Conservation (phyloP, 2,888 invertebrate species). For the Agrilus mali region DNA sequence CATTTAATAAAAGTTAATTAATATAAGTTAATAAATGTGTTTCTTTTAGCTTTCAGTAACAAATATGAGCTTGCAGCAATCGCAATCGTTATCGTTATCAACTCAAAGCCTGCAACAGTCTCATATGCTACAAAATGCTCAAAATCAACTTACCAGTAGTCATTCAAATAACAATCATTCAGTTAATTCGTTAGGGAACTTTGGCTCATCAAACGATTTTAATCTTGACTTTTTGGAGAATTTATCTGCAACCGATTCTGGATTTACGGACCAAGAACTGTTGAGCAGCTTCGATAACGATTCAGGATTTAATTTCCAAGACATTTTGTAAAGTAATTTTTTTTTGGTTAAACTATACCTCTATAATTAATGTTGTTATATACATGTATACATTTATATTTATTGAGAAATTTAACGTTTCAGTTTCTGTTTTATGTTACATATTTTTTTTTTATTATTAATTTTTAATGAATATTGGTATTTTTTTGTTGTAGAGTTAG, state of each 20-base stretch:
- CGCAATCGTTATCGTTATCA: conserved; percentile 47
- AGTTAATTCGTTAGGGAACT: conserved; percentile 34
- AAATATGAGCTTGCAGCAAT: conserved; percentile 58
- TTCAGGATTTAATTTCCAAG: conserved; percentile 47
- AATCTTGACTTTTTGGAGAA: conserved; percentile 78
- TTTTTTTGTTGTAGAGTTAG: too few relatives aligned
- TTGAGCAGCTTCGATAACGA: conserved; percentile 72
- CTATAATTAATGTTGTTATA: conserved; percentile 28
- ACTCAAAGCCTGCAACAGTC: conserved; percentile 21
- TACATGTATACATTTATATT: conserved; percentile 22
- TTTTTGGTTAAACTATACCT: conserved; percentile 16
- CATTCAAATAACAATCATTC: conserved; percentile 17
- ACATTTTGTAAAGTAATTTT: conserved; percentile 16
- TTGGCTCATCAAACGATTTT: conserved; percentile 50
- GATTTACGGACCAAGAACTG: conserved; percentile 69
- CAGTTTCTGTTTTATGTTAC: conserved; percentile 24
- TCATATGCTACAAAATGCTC: conserved; percentile 18
- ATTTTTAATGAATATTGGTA: conserved; percentile 5
- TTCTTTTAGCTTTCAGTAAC: conserved; percentile 33
- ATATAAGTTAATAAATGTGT: too few relatives aligned
- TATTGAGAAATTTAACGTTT: conserved; percentile 11
- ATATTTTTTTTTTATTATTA: conserved; percentile 15
- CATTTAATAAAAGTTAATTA: background rate
- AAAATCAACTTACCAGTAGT: conserved; percentile 22
- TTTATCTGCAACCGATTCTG: conserved; percentile 62